A percentile compares a stretch with the other conserved stretches of the same genome.
These are phyloP conservation scores for Ichneumoninae sp. DNA, from an alignment of 2,888 invertebrate genomes.

Conservation along the genomic window DNA sequence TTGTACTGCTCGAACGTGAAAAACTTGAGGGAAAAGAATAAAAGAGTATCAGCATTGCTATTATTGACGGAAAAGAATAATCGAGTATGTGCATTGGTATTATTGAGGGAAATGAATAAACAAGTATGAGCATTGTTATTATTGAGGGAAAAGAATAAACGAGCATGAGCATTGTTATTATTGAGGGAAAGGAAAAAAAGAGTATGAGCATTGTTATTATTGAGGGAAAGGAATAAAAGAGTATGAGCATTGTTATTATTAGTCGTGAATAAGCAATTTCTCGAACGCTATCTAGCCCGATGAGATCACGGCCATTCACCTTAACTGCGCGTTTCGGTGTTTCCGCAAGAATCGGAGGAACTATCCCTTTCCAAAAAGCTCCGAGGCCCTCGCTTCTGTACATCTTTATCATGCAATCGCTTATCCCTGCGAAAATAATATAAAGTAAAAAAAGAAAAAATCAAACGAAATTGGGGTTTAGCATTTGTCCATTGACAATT, in stretches of 20 bases:
- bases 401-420: conserved; percentile 96
- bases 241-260: no score
- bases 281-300: not conserved
- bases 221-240: conserved; percentile 75
- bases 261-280: not conserved
- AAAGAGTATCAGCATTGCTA: not conserved
- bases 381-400: conserved; percentile 92
- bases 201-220: conserved; percentile 69
- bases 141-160: conserved; percentile 80
- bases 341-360: conserved; percentile 97
- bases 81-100: no score
- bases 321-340: conserved; percentile 98
- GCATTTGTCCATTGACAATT: not conserved
- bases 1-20: conserved; percentile 97
- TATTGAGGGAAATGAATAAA: conserved; percentile 79
- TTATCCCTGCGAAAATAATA: conserved; percentile 89
- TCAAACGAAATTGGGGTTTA: not conserved
- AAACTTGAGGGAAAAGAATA: conserved; percentile 86
- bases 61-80: no score
- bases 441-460: conserved; percentile 8
- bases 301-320: conserved; percentile 80
- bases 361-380: conserved; percentile 96
- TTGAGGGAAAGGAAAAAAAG: conserved; percentile 80
- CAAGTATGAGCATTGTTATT: not conserved
- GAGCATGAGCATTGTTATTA: not conserved